Evolutionary conservation across 2,888 invertebrate genomes (phyloP), one percentile per base, ranked within the genome.

Genomic region (Serrognathus titanus): DNA sequence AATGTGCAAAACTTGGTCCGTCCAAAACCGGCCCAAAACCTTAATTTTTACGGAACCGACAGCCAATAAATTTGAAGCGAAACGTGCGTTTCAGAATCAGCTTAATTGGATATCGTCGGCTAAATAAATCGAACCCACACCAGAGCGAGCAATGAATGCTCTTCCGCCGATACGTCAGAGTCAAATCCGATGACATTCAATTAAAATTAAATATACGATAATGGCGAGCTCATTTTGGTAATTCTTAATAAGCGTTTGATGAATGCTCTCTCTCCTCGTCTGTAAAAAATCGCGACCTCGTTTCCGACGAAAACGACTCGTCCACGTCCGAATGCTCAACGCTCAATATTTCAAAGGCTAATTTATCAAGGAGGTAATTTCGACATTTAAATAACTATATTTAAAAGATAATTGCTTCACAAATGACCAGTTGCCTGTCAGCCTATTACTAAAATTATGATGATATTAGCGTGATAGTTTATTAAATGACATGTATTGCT

Each of bases 391-490:
- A 60, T 57, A 48, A 57, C 57, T 55, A 57, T 57, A 55, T 60
- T 60, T 57, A 60, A 60, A 55, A 60, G 53, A 52, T 60, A 57
- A 60, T 60, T 60, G 54, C 55, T 49, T 53, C 47, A 40, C 48
- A 48, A 57, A 57, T 51, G 52, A 52, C 46, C 51, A 48, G 38
- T 51, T 57, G 52, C 48, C 51, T 52, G 56, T 57, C 56, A 56
- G 47, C 40, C 39, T 51, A 48, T 16, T 47, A 36, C 51, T 39
- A 48, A 48, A 47, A 56, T 52, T 43, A 48, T 58, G 50, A 55
- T 52, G 55, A 60, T 60, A 60, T 60, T 60, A 55, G 60, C 60
- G 55, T 53, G 56, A 55, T 57, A 56, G 47, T 53, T 56, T 56
- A 59, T 57, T 54, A 57, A 60, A 55, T 57, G 60, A 55, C 57